Evolutionary conservation across 1,140 invertebrate genomes (phyloP), one percentile per base, ranked within the genome.

Genomic region (Grapholita molesta): DNA sequence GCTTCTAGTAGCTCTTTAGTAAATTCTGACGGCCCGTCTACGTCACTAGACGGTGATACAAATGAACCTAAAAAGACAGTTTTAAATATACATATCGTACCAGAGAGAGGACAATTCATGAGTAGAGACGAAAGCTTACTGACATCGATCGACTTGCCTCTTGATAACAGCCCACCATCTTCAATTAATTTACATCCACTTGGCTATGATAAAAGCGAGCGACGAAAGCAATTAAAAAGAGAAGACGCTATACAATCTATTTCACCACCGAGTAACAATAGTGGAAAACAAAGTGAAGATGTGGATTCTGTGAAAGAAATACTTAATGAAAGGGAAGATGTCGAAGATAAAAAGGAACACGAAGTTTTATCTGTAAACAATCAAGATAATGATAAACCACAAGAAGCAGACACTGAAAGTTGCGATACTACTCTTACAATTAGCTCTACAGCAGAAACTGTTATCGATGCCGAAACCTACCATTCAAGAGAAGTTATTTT

Each of bases 201-300:
- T 25, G 82, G 86, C 53, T 86, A 89, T 65, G 84, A 89, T 68
- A 84, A 78, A 74, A 89, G 75, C 70, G 88, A 89, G 78, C 73
- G 82, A 53, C 78, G 89, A 65, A 91, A 90, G 52, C 84, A 86
- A 66, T 72, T 91, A 35, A 89, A 90, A 78, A 72, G 89, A 71
- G 89, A 89, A 75, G 89, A 91, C 71, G 89, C 89, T n/a, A 76
- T 91, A 55, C 89, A 91, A 69, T 91, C 89, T 5, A 76, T 88
- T 64, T 89, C 89, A 11, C 89, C 89, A n/a, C 89, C 89, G 4
- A 91, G 88, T 70, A 90, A 88, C 69, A 91, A 89, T 64, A 91
- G 89, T 61, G 82, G 82, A 21, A 90, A 90, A 74, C 67, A 84
- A 67, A 89, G 88, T 24, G 88, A 90, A 72, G 89, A 91, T 52